These are phyloP conservation scores for Urocyon cinereoargenteus DNA, from an alignment of 2,797 vertebrate genomes.

Conservation along the genomic window DNA sequence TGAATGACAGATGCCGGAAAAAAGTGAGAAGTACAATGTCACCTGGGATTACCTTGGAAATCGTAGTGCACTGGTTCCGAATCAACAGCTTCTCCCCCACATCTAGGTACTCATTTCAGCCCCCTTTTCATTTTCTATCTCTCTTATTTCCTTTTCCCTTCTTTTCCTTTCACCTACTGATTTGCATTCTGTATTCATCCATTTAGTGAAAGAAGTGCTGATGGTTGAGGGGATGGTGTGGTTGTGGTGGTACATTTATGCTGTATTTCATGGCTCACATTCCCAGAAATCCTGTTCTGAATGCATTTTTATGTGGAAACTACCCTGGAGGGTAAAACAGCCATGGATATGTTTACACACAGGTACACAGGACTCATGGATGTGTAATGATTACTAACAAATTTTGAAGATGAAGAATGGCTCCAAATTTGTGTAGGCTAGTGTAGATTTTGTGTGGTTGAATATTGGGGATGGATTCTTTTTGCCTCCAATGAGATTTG, in stretches of 20 bases:
- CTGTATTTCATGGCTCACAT: neutral
- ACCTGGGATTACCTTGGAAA: neutral
- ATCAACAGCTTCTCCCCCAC: neutral
- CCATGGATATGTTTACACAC: neutral
- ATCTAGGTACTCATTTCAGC: neutral
- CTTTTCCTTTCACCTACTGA: neutral
- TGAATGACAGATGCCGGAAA: neutral
- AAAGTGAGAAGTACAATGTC: neutral
- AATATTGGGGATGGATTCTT: neutral
- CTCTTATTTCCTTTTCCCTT: neutral
- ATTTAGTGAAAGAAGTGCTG: neutral
- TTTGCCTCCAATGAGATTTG: slow-evolving; percentile 70
- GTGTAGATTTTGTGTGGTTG: neutral
- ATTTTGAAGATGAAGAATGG: neutral
- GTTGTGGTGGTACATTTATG: neutral
- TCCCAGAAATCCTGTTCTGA: neutral
- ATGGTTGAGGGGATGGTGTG: neutral
- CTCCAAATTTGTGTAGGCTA: neutral
- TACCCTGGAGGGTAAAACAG: neutral
- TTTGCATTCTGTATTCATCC: neutral
- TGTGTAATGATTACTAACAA: neutral
- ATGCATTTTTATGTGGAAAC: neutral
- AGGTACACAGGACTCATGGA: neutral
- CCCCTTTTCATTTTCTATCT: neutral
- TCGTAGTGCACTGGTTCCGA: neutral